Base-by-base conservation (phyloP, 2,888 invertebrate genomes). In the Melitaea athalia region DNA sequence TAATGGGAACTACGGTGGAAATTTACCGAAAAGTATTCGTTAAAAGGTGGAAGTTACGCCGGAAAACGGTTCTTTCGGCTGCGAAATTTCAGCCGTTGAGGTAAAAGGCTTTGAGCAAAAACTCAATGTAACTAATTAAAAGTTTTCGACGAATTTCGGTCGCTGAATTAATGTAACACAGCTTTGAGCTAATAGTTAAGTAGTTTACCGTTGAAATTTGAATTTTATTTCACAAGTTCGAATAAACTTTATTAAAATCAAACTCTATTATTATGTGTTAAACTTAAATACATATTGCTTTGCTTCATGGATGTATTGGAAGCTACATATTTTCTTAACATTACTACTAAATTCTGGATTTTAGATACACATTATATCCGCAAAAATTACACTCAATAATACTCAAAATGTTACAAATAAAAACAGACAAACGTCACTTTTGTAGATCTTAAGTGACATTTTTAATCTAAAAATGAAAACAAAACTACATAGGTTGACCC, bases 101-200 rank as follows among this genome's bases (percentile, higher is more conserved):
- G 57, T 33, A 64, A 38, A 38, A 43, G 66, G 71, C 71, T 66
- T 42, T 31, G 55, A 65, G 71, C 60, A 45, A 60, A 38, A 66
- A 63, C 59, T 64, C 64, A 11, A 59, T 63, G 69, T 69, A 64
- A 72, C 67, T 72, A 72, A 72, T 72, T 72, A 67, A 67, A 69
- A 72, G 59, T 72, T 72, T 67, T 50, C 63, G 14, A 17, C 53
- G 64, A 57, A 59, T 62, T 52, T 57, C 61, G 63, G 63, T 60
- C 45, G 43, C 57, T 57, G 61, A 59, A 67, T 68, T 68, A 68
- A 61, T 68, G 63, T 70, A 52, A 68, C 62, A 61, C 52, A 68
- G 55, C 61, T 64, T 61, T 60, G 60, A 52, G 50, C 50, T 38
- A 43, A 63, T 53, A 49, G 52, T 59, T 68, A 65, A 57, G 53